These are phyloP conservation scores for Sinocyclocheilus rhinocerous DNA, from an alignment of 2,113 vertebrate genomes.

Conservation along the genomic window DNA sequence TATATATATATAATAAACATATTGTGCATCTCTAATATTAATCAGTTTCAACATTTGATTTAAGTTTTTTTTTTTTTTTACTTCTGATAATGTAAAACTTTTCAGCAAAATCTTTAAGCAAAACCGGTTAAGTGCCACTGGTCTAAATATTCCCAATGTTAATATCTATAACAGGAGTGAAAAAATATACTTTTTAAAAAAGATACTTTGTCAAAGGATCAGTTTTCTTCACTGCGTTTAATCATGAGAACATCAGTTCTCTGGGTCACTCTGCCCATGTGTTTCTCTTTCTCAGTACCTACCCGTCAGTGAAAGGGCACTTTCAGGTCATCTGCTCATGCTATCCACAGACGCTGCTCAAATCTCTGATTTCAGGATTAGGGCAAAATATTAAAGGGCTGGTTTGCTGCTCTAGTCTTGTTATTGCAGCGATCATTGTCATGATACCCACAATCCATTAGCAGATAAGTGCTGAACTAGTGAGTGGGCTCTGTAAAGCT, in stretches of 20 bases:
- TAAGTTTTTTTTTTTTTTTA: no score
- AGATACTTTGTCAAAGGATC: neutral
- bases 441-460: constrained; percentile 81
- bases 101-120: no score
- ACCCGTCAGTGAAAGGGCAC: constrained; percentile 59
- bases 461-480: constrained; percentile 79
- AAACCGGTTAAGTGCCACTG: neutral
- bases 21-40: neutral
- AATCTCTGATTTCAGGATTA: constrained; percentile 67
- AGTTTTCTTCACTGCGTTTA: neutral
- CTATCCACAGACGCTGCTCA: constrained; percentile 53
- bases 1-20: neutral
- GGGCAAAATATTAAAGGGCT: constrained; percentile 71
- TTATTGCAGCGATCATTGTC: constrained; percentile 79
- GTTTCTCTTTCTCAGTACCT: neutral
- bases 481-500: constrained; percentile 76
- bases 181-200: neutral
- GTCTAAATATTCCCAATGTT: neutral
- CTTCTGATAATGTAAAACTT: no score
- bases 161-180: neutral
- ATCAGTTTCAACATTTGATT: no score
- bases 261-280: constrained; percentile 5
- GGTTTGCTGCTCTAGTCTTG: constrained; percentile 71
- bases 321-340: constrained; percentile 68
- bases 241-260: neutral